Conservation (phyloP, 2,113 vertebrate species). For the Sphyrna mokarran region DNA sequence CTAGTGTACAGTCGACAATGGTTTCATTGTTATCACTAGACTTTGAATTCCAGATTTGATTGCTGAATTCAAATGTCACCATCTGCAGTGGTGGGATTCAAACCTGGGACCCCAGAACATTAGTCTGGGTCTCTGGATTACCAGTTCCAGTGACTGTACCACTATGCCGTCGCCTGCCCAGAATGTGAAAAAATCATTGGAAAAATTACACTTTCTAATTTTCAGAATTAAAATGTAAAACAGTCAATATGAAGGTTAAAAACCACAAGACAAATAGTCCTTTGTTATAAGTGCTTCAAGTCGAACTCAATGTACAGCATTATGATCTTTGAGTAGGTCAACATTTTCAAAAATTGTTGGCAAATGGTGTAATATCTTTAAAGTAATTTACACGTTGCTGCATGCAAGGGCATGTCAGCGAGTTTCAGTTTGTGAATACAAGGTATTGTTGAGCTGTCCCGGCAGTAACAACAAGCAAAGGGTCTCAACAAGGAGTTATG, state of each 20-base stretch:
- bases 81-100: too few species aligned
- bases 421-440: not conserved
- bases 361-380: not conserved
- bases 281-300: not conserved
- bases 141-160: too few species aligned
- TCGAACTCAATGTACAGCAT: not conserved
- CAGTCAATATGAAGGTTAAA: not conserved
- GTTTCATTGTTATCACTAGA: too few species aligned
- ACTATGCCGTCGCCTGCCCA: too few species aligned
- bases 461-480: not conserved
- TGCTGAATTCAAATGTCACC: too few species aligned
- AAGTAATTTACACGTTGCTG: not conserved
- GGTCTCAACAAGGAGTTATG: not conserved
- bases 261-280: not conserved
- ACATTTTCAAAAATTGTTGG: not conserved
- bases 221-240: not conserved
- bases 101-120: too few species aligned
- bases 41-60: too few species aligned
- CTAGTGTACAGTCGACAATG: too few species aligned
- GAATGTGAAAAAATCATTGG: not conserved
- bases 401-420: not conserved
- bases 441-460: not conserved
- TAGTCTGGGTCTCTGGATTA: too few species aligned
- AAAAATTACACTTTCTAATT: not conserved
- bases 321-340: not conserved